Percentiles rank a stretch among this genome's conserved stretches.
These are phyloP conservation scores for Cololabis saira DNA, from an alignment of 2,113 vertebrate genomes.

Conservation along the genomic window DNA sequence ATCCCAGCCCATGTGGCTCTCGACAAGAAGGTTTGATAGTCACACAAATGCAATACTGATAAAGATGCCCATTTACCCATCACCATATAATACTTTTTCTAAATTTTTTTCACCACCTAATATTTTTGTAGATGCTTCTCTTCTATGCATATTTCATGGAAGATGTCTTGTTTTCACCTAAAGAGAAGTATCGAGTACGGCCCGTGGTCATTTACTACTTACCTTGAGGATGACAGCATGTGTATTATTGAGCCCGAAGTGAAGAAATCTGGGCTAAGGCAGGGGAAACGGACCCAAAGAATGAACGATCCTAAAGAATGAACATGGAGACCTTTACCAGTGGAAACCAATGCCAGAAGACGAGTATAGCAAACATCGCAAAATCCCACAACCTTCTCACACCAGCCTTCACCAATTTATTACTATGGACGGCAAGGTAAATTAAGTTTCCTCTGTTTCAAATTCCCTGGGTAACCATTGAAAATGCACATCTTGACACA, in stretches of 20 bases:
- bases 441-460: neutral
- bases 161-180: slow-evolving; percentile 79
- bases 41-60: neutral
- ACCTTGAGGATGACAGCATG: slow-evolving; percentile 93
- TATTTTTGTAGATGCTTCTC: slow-evolving; percentile 84
- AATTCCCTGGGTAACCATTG: neutral
- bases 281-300: slow-evolving; percentile 91
- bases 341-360: slow-evolving; percentile 89
- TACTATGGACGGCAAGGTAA: slow-evolving; percentile 89
- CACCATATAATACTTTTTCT: neutral
- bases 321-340: slow-evolving; percentile 83
- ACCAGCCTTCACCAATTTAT: slow-evolving; percentile 85
- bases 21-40: slow-evolving; percentile 90
- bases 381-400: slow-evolving; percentile 56
- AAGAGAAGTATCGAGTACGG: slow-evolving; percentile 85
- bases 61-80: neutral
- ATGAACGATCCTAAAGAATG: slow-evolving; percentile 89
- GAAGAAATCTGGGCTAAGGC: slow-evolving; percentile 89
- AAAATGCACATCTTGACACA: neutral
- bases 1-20: slow-evolving; percentile 88
- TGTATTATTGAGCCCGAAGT: slow-evolving; percentile 86
- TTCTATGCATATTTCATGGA: slow-evolving; percentile 91
- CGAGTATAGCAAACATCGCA: slow-evolving; percentile 80
- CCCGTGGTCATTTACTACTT: slow-evolving; percentile 89
- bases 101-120: neutral